These are phyloP conservation scores for Patagioenas fasciata DNA, from an alignment of 2,113 vertebrate genomes.

Conservation along the genomic window DNA sequence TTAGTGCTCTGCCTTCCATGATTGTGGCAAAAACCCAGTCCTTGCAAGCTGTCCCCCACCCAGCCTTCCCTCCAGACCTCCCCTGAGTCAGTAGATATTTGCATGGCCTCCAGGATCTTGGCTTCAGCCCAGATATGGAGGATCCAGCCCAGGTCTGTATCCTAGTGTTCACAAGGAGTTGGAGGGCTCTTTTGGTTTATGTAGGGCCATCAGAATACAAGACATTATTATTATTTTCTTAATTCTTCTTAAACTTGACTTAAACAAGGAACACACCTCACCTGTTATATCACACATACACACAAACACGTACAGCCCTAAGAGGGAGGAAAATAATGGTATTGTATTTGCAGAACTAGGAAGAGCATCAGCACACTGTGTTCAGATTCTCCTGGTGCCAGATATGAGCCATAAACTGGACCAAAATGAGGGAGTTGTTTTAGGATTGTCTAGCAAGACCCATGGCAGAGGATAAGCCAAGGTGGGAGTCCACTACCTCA, in stretches of 20 bases:
- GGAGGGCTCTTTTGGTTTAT: not conserved
- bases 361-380: not conserved
- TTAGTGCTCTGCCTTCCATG: accelerated
- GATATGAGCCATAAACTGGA: not conserved
- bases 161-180: not conserved
- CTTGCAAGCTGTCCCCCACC: not conserved
- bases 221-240: not conserved
- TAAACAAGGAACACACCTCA: not conserved
- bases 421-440: not conserved
- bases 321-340: not conserved
- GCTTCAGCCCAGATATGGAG: not conserved
- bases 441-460: not conserved
- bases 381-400: not conserved
- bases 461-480: not conserved
- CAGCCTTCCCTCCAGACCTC: not conserved
- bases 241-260: not conserved
- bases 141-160: not conserved
- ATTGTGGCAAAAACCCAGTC: not conserved
- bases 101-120: not conserved
- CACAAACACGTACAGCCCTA: not conserved
- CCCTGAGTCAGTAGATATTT: not conserved
- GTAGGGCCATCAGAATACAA: not conserved
- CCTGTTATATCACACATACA: not conserved
- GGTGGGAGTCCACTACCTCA: not conserved
- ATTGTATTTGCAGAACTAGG: not conserved